Percentiles rank a stretch among this genome's conserved stretches.
These are phyloP conservation scores for Aviceda subcristata DNA, from an alignment of 2,113 vertebrate genomes.

Conservation along the genomic window DNA sequence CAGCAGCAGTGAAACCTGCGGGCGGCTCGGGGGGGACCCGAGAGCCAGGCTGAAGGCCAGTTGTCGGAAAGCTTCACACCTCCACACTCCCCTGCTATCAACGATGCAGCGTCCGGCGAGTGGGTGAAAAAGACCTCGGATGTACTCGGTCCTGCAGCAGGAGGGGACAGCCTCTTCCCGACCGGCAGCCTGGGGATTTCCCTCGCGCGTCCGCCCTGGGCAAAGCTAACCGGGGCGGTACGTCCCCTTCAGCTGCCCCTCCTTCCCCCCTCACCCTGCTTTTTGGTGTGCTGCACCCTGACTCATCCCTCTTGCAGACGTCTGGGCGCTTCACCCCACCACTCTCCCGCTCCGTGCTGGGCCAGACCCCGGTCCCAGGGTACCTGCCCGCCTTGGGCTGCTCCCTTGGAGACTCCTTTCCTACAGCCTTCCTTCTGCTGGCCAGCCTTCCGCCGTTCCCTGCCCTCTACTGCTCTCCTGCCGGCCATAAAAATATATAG, in stretches of 20 bases:
- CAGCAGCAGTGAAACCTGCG: not conserved
- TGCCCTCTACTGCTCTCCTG: slow-evolving; percentile 49
- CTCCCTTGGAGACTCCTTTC: not conserved
- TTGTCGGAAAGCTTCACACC: not conserved
- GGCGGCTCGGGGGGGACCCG: not conserved
- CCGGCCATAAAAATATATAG: slow-evolving; percentile 26
- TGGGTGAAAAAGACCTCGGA: fast-evolving
- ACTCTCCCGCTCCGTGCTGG: fast-evolving
- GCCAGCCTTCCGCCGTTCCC: not conserved
- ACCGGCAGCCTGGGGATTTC: fast-evolving
- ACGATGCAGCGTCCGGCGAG: fast-evolving
- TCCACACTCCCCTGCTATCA: not conserved
- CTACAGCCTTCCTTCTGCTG: not conserved
- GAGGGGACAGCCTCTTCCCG: not conserved
- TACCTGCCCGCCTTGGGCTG: not conserved
- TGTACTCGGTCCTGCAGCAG: not conserved
- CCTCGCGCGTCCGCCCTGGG: not conserved
- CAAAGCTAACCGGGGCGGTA: fast-evolving
- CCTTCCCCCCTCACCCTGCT: too few species aligned
- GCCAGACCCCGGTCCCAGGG: not conserved
- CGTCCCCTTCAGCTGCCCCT: not conserved
- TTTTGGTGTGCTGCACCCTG: fast-evolving
- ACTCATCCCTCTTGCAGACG: not conserved
- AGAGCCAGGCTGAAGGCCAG: not conserved
- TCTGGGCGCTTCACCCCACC: not conserved